Conservation (phyloP, 1,140 invertebrate genomes). For the Orius insidiosus region DNA sequence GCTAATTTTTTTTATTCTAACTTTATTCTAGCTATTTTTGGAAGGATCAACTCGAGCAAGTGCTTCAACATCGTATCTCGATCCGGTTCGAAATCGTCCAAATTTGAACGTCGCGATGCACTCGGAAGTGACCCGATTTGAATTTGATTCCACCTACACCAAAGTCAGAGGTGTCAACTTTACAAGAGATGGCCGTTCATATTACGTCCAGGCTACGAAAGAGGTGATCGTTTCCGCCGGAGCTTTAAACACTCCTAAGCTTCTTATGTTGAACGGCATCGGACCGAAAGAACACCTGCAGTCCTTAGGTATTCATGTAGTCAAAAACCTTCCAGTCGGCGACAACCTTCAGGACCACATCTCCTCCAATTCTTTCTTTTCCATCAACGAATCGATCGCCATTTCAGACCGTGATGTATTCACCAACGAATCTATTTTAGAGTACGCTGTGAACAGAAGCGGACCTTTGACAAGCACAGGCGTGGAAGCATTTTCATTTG, state of each 20-base stretch:
- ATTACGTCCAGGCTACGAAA: conserved; percentile 44
- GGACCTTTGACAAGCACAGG: conserved; percentile 28
- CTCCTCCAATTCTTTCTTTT: conserved; percentile 15
- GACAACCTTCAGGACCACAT: conserved; percentile 33
- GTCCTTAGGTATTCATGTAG: conserved; percentile 29
- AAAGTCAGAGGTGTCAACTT: too few relatives aligned
- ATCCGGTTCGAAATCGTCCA: too few relatives aligned
- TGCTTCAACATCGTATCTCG: too few relatives aligned
- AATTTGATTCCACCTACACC: too few relatives aligned
- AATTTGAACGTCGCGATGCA: too few relatives aligned
- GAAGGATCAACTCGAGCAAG: too few relatives aligned
- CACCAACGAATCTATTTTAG: conserved; percentile 23
- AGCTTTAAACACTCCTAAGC: conserved; percentile 20
- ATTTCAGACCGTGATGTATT: conserved; percentile 22
- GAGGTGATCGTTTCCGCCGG: conserved; percentile 42
- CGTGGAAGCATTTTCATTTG: background rate
- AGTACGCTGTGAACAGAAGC: conserved; percentile 24
- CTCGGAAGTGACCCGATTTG: too few relatives aligned
- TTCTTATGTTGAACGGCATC: conserved; percentile 28
- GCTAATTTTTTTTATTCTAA: too few relatives aligned
- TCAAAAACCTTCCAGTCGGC: conserved; percentile 43
- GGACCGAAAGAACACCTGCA: conserved; percentile 29
- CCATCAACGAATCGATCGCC: conserved; percentile 24
- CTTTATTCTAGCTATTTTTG: too few relatives aligned
- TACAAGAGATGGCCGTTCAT: too few relatives aligned